Evolutionary conservation across 2,888 invertebrate genomes (phyloP).

Genomic region (Ophion obscuratus): DNA sequence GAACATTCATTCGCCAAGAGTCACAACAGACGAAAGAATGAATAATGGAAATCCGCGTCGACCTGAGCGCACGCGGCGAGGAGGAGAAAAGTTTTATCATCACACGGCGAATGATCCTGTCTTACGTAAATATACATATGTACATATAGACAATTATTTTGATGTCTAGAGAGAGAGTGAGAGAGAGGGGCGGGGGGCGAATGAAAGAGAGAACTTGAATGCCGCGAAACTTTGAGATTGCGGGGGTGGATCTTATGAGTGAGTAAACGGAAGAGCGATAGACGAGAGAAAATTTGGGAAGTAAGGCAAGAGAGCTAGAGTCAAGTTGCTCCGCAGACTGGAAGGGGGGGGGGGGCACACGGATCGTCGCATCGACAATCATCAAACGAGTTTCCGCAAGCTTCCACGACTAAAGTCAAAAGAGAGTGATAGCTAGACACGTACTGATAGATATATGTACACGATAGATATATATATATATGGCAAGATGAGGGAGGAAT

Average conservation of each 20-base stretch:
- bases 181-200: not conserved
- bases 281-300: constrained; percentile 53
- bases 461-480: constrained; percentile 2
- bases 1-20: constrained; percentile 47
- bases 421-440: constrained; percentile 53
- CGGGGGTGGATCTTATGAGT: constrained; percentile 42
- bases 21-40: constrained; percentile 46
- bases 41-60: constrained; percentile 52
- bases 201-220: constrained; percentile 4
- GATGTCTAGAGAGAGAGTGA: not conserved
- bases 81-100: constrained; percentile 48
- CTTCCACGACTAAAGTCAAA: constrained; percentile 59
- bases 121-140: constrained; percentile 15
- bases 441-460: not conserved
- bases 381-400: constrained; percentile 65
- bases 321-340: constrained; percentile 42
- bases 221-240: constrained; percentile 48
- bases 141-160: constrained; percentile 46
- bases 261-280: constrained; percentile 44
- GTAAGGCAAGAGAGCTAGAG: constrained; percentile 44
- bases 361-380: constrained; percentile 64
- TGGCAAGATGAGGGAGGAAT: constrained; percentile 53
- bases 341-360: constrained; percentile 37
- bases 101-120: constrained; percentile 18
- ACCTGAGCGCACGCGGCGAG: constrained; percentile 18